Evolutionary conservation across 2,888 invertebrate genomes (phyloP), one percentile per base, ranked within the genome.

Genomic region (Napeogenes sylphis): DNA sequence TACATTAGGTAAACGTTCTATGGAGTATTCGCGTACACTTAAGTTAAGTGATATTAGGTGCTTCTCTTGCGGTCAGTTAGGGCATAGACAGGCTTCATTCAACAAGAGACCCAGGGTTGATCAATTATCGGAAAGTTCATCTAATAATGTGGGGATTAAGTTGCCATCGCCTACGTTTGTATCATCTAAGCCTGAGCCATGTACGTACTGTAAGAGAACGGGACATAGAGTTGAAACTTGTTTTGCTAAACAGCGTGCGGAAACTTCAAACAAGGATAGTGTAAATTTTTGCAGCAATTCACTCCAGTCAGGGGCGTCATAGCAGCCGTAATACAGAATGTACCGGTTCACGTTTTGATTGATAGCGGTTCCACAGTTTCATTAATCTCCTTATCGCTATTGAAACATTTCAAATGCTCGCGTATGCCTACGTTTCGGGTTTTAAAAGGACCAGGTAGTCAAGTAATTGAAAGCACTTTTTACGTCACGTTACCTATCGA

Each of bases 231-330:
- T 60, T 30, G 67, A 70, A 5, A 59, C 21, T 21, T 21, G 21
- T 45, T 68, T 68, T 63, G 66, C 61, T n/a, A 70, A 67, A 42
- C 35, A 38, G 14, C 59, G 51, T 13, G 58, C 64, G 1, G 65
- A 67, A 38, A 14, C 62, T 2, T 57, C 46, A 12, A 62, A 64
- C 42, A 64, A 45, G 45, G 10, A 45, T 10, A 66, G 60, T 45
- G 62, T 66, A 4, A 64, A 64, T 32, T 61, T 64, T 55, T 64
- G 64, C 53, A 46, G 5, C 46, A 5, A 46, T 6, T 46, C 46
- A n/a, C 21, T 21, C 21, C 21, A 21, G 21, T 21, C 21, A 21
- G 21, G 21, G 21, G 1, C 21, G n/a, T 59, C 12, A 33, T 59
- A 32, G 59, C 45, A 5, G 55, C 56, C 12, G 56, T 62, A 33